These are phyloP conservation scores for Hystrix brachyura DNA, from an alignment of 2,113 vertebrate genomes.

Conservation along the genomic window DNA sequence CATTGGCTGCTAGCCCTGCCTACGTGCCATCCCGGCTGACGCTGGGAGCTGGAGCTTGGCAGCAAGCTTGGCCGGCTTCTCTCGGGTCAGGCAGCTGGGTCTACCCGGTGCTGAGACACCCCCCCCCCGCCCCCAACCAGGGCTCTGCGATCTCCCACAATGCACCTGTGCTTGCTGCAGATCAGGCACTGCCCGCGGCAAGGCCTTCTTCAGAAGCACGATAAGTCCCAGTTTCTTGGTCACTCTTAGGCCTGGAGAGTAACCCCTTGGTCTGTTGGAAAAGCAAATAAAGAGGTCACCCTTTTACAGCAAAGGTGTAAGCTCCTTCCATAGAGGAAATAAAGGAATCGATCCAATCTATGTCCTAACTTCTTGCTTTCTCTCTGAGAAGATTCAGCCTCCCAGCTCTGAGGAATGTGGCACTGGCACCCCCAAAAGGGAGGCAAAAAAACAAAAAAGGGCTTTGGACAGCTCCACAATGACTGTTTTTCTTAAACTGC, in stretches of 20 bases:
- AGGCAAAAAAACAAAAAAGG: background rate
- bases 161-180: accelerated
- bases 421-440: accelerated
- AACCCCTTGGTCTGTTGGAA: background rate
- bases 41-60: accelerated
- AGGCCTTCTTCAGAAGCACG: background rate
- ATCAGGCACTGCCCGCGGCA: accelerated
- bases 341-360: accelerated
- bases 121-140: background rate
- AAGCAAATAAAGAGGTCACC: accelerated
- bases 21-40: accelerated
- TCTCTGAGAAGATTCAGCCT: no score
- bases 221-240: background rate
- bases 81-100: accelerated
- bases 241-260: no score
- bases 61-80: background rate
- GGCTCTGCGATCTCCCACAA: accelerated
- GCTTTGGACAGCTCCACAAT: accelerated
- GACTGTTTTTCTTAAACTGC: background rate
- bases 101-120: accelerated
- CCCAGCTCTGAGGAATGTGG: no score
- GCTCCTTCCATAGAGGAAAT: accelerated
- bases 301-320: background rate
- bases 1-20: background rate
- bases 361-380: accelerated